Conservation (phyloP, 1,140 invertebrate genomes). For the Dufourea novaeangliae region DNA sequence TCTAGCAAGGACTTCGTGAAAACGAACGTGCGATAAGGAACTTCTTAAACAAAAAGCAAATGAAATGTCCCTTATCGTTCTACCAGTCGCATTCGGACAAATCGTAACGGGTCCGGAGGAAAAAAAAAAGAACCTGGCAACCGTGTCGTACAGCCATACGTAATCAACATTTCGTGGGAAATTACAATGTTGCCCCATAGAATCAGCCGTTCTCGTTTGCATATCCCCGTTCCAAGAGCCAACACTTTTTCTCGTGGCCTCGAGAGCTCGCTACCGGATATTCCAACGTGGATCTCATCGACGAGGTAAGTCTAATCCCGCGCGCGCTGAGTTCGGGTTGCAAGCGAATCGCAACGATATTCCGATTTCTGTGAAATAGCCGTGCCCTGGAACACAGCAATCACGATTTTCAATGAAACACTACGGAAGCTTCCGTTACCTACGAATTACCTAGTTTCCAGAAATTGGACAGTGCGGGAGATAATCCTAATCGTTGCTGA, state of each 20-base stretch:
- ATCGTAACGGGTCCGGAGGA: neutral
- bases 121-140: neutral
- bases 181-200: neutral
- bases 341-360: slow-evolving; percentile 12
- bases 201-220: neutral
- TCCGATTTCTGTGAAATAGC: slow-evolving; percentile 16
- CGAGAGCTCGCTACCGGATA: neutral
- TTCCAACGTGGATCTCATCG: neutral
- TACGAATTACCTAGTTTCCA: neutral
- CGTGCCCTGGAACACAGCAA: neutral
- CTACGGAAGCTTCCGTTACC: neutral
- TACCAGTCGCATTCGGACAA: neutral
- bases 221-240: neutral
- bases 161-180: slow-evolving; percentile 8
- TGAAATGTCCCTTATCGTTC: neutral
- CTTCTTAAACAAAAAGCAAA: slow-evolving; percentile 32
- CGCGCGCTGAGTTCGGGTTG: neutral
- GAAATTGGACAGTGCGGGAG: neutral
- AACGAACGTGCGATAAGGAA: slow-evolving; percentile 9
- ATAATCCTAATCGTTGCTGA: neutral
- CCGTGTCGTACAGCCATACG: too few relatives aligned
- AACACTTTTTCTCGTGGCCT: neutral
- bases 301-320: slow-evolving; percentile 6
- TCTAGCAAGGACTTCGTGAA: neutral
- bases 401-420: slow-evolving; percentile 3